Base-by-base conservation (phyloP, 2,113 vertebrate species). In the Nibea albiflora region DNA sequence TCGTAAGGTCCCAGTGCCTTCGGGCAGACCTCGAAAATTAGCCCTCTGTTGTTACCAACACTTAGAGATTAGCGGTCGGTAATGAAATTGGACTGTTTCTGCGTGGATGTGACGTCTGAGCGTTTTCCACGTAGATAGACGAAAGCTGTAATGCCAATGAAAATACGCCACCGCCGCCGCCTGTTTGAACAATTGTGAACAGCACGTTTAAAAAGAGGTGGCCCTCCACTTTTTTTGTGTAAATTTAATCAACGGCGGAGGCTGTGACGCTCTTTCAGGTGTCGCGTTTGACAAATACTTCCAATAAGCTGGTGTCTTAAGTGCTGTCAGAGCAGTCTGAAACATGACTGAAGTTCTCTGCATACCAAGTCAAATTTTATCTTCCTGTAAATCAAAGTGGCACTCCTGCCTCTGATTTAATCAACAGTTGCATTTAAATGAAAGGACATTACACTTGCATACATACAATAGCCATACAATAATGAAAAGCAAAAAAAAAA, bases 211-310 rank as follows among this genome's bases (percentile, higher is more conserved):
- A 76, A 67, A 81, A 81, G 44, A 85, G 73, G 73, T 73, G 39
- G 85, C 50, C 73, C 54, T 83, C 66, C 65, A 78, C 68, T 74
- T 88, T 54, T 53, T 89, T 68, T 22, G 68, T 78, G 67, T 71
- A 85, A 91, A 91, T 92, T 64, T 85, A 92, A 91, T 94, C 87
- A 92, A 70, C 46, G 26, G 54, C 69, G 57, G 44, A 84, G 75
- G 71, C 83, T 84, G 20, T 22, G 56, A 76, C 57, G 35, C 73
- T 39, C 35, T 74, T 86, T 88, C 83, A 86, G 76, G 70, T 84
- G 80, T 90, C 83, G 31, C 31, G 62, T 69, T 85, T 89, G 89
- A 92, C 83, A 85, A 89, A 92, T 90, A 71, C 35, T 71, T 87
- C 79, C 85, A 92, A 92, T 91, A 92, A 91, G 67, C 62, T 35